Evolutionary conservation across 2,888 invertebrate genomes (phyloP), one percentile per base, ranked within the genome.

Genomic region (Liodrosophila aerea): DNA sequence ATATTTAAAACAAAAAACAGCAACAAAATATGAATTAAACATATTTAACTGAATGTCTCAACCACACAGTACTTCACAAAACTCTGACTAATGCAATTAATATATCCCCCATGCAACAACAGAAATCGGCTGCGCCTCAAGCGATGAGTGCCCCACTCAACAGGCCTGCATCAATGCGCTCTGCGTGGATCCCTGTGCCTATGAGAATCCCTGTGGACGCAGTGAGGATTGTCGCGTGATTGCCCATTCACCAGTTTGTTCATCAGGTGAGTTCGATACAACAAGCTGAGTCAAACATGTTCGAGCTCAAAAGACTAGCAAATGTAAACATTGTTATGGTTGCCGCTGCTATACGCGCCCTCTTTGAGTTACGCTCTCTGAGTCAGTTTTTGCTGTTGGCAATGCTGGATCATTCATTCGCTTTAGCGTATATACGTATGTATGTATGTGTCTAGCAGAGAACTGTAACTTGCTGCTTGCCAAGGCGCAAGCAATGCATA

Each of bases 241-340:
- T 80, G 92, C 95, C 81, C 97, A 97, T 88, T 94, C 95, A 87
- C 95, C 96, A 7, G 94, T 95, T 61, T 97, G 97, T 88, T 93
- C 94, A 34, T 94, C 94, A 92, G 95, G 96, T 94, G 91, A 53
- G 83, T 67, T 34, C 2, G n/a, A n/a, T n/a, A n/a, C n/a, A n/a
- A n/a, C n/a, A n/a, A n/a, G n/a, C n/a, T n/a, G n/a, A n/a, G n/a
- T n/a, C n/a, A n/a, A n/a, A n/a, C n/a, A n/a, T n/a, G n/a, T n/a
- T n/a, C n/a, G n/a, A n/a, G n/a, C n/a, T n/a, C n/a, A n/a, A n/a
- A n/a, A n/a, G n/a, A n/a, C n/a, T n/a, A n/a, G n/a, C n/a, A n/a
- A n/a, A n/a, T n/a, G n/a, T n/a, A n/a, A n/a, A n/a, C n/a, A n/a
- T n/a, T n/a, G n/a, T n/a, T n/a, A n/a, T n/a, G n/a, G n/a, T n/a